Percentiles rank a stretch among this genome's conserved stretches.
Conservation (phyloP, 2,888 invertebrate species). For the Seira sanloemensis region DNA sequence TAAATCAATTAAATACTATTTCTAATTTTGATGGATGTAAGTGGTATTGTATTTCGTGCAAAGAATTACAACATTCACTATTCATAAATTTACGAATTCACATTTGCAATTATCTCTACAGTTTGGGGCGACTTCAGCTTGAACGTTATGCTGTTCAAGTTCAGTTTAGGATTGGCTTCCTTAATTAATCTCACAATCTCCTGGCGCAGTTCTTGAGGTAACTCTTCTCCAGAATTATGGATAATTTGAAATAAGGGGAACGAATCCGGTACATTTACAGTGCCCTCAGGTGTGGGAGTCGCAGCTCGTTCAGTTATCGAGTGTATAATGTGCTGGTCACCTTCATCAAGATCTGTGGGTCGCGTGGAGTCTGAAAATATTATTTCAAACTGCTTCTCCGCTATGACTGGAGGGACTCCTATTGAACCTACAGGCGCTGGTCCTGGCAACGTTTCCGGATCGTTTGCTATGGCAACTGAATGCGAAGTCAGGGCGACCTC, state of each 20-base stretch:
- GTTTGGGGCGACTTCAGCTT: conserved; percentile 44
- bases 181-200: conserved; percentile 43
- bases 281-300: background rate
- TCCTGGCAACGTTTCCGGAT: background rate
- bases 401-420: background rate
- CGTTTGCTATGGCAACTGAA: background rate
- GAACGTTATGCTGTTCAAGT: conserved; percentile 48
- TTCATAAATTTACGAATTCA: too few relatives aligned
- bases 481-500: background rate
- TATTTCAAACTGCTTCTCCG: conserved; percentile 44
- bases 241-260: conserved; percentile 47
- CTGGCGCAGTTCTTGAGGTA: conserved; percentile 38
- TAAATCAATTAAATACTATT: too few relatives aligned
- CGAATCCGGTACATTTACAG: conserved; percentile 44
- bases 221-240: conserved; percentile 36
- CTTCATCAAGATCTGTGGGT: conserved; percentile 10
- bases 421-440: background rate
- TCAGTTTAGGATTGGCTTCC: conserved; percentile 49
- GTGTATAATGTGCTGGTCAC: conserved; percentile 38
- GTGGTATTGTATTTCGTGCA: too few relatives aligned
- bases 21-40: too few relatives aligned
- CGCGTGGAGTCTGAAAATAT: conserved; percentile 40
- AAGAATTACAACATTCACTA: too few relatives aligned
- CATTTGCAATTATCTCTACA: conserved; percentile 49
- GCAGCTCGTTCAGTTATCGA: conserved; percentile 33